Evolutionary conservation across 2,113 vertebrate genomes (phyloP).

Genomic region (Seriola aureovittata): DNA sequence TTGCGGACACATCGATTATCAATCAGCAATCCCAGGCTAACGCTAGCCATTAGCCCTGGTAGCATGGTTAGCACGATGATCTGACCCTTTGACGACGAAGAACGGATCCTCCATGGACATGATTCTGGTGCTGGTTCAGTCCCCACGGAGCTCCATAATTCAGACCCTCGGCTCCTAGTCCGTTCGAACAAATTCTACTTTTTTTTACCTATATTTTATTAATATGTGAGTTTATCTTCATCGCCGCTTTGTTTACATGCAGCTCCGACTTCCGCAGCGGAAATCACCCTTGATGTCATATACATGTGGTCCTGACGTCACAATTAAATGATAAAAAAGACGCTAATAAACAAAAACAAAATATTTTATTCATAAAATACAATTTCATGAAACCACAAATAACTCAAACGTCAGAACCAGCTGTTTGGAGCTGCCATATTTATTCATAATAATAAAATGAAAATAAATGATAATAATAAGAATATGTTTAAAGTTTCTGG

Average conservation of each 20-base stretch:
- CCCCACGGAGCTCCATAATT: slow-evolving; percentile 39
- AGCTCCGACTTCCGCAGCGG: slow-evolving; percentile 58
- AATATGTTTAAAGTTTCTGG: no score
- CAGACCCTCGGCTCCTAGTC: background rate
- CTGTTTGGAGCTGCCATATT: no score
- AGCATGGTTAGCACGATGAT: slow-evolving; percentile 4
- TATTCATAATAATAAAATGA: no score
- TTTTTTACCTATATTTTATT: background rate
- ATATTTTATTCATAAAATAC: no score
- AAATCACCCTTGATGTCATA: slow-evolving; percentile 27
- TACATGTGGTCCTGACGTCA: background rate
- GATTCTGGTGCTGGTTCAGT: slow-evolving; percentile 56
- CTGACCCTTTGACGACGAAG: slow-evolving; percentile 98
- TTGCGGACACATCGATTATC: background rate
- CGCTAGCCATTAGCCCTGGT: background rate
- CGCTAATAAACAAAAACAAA: no score
- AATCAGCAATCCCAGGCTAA: background rate
- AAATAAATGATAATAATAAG: no score
- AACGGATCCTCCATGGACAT: slow-evolving; percentile 99
- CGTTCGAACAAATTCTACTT: background rate
- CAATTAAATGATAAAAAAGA: background rate
- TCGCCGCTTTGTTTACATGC: slow-evolving; percentile 71
- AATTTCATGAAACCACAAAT: no score
- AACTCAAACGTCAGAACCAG: no score
- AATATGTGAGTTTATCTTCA: background rate